Evolutionary conservation across 2,888 invertebrate genomes (phyloP).

Genomic region (Tipula lateralis): DNA sequence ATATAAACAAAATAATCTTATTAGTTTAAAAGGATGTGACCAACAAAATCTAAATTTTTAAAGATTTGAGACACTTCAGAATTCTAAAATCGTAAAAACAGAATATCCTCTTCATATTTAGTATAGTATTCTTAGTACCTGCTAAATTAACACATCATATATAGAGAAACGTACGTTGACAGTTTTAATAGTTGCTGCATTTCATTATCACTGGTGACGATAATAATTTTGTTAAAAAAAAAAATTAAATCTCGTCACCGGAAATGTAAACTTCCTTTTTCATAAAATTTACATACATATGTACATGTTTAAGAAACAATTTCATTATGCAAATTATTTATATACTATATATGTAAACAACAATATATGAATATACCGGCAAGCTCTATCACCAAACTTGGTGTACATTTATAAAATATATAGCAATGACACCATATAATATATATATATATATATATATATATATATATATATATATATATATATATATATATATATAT

Average conservation of each 20-base stretch:
- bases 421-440: neutral
- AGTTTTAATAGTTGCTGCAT: neutral
- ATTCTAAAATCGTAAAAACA: too few relatives aligned
- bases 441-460: neutral
- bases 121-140: neutral
- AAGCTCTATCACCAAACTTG: constrained; percentile 4
- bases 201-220: neutral
- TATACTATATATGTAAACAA: neutral
- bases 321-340: neutral
- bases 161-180: neutral
- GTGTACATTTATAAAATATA: neutral
- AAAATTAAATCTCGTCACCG: neutral
- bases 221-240: neutral
- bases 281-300: neutral
- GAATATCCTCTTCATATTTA: neutral
- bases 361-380: neutral
- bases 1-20: too few relatives aligned
- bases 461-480: too few relatives aligned
- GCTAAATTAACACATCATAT: neutral
- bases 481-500: neutral
- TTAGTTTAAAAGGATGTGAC: too few relatives aligned
- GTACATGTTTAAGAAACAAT: neutral
- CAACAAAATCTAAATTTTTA: too few relatives aligned
- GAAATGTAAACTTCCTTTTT: constrained; percentile 19
- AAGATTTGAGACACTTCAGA: too few relatives aligned